These are phyloP conservation scores for Thripadectes ignobilis DNA, from an alignment of 2,797 vertebrate genomes.

Conservation along the genomic window DNA sequence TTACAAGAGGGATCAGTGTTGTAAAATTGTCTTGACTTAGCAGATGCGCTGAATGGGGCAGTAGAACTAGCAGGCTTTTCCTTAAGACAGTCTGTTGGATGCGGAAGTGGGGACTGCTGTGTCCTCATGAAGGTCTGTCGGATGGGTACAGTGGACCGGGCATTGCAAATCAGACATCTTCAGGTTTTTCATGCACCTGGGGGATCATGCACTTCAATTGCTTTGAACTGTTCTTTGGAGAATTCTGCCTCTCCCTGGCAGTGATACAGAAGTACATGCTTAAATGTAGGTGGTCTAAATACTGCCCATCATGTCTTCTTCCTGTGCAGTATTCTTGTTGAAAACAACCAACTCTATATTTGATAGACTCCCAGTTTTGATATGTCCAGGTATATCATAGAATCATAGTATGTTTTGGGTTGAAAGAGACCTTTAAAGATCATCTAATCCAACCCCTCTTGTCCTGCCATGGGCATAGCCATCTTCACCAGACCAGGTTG, in stretches of 20 bases:
- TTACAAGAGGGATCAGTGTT: neutral
- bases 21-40: neutral
- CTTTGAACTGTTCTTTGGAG: neutral
- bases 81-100: neutral
- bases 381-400: neutral
- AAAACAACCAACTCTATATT: neutral
- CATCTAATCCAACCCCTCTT: neutral
- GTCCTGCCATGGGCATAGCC: accelerated
- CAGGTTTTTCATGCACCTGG: neutral
- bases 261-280: neutral
- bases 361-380: neutral
- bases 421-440: neutral
- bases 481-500: neutral
- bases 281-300: neutral
- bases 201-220: neutral
- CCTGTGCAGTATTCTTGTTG: neutral
- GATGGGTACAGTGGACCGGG: accelerated
- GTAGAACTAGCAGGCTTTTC: neutral
- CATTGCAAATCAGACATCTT: neutral
- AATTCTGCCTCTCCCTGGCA: neutral
- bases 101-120: neutral
- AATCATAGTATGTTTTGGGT: neutral
- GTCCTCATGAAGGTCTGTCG: neutral
- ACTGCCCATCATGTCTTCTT: neutral
- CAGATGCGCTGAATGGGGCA: accelerated